These are phyloP conservation scores for Idaea biselata DNA, from an alignment of 2,888 invertebrate genomes.

Conservation along the genomic window DNA sequence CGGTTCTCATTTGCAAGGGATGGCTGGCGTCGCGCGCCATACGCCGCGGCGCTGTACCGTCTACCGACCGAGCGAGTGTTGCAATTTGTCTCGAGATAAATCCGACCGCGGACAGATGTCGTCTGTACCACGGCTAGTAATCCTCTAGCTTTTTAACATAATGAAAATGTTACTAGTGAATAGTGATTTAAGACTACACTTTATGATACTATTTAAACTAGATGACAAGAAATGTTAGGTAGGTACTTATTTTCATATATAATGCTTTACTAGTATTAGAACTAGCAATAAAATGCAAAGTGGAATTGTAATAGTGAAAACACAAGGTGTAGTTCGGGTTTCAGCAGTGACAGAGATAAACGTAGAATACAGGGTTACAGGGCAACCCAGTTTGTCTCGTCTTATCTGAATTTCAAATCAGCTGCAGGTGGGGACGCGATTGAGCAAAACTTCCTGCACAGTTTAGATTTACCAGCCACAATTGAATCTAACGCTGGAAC, in stretches of 20 bases:
- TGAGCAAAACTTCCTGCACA: constrained; percentile 65
- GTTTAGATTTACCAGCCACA: constrained; percentile 68
- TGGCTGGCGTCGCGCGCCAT: constrained; percentile 29
- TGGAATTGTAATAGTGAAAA: not conserved
- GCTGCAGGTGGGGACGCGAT: constrained; percentile 70
- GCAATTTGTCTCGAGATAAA: constrained; percentile 75
- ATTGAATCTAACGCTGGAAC: constrained; percentile 62
- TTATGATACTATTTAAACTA: not conserved
- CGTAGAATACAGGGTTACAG: constrained; percentile 50
- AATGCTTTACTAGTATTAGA: not conserved
- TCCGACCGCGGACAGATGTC: constrained; percentile 70
- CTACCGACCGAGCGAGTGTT: constrained; percentile 42
- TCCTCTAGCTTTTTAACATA: constrained; percentile 48
- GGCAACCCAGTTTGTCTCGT: constrained; percentile 58
- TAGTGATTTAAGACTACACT: not conserved
- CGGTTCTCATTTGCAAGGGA: constrained; percentile 68
- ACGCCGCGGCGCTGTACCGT: constrained; percentile 20
- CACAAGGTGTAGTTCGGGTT: not conserved
- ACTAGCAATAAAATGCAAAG: not conserved
- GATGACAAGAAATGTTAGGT: not conserved
- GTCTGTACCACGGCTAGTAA: constrained; percentile 50
- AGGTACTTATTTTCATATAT: not conserved
- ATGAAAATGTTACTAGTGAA: constrained; percentile 10
- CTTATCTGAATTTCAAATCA: constrained; percentile 75
- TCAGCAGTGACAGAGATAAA: constrained; percentile 52